Evolutionary conservation across 2,797 vertebrate species (phyloP), one percentile per base, ranked within the genome.

Genomic region (Malacoctenus gilli): DNA sequence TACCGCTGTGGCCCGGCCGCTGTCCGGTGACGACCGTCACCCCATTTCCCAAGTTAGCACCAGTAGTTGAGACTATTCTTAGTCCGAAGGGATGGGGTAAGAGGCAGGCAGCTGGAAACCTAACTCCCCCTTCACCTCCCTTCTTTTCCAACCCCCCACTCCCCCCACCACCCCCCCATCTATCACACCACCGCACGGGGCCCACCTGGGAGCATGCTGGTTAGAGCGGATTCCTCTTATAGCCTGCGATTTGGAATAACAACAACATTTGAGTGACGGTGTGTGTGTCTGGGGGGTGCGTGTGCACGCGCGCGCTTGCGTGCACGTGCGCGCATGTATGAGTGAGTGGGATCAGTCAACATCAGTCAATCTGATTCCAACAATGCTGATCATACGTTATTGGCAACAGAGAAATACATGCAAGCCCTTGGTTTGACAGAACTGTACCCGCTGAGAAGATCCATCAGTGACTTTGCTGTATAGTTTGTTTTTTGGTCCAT

Each of bases 81-180:
- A 89, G 87, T 38, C n/a, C n/a, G 60, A 65, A 91, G 91, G 87
- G 84, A 93, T 93, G 92, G 92, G 92, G 92, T 93, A 93, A 92
- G n/a, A 91, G 86, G 83, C 84, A 71, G 86, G 77, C 83, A 70
- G 80, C 80, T 86, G 85, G 88, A 92, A 91, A 90, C 82, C 85
- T 84, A 85, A 88, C 82, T 16, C 84, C 87, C 85, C 89, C 85
- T 85, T 80, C 83, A 86, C 80, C 87, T 82, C 79, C 80, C 86
- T 85, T n/a, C n/a, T n/a, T n/a, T n/a, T n/a, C n/a, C n/a, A n/a
- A n/a, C n/a, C n/a, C n/a, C n/a, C n/a, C n/a, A n/a, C n/a, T n/a
- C n/a, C n/a, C n/a, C n/a, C n/a, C 73, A 78, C 70, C 66, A 85
- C 75, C 79, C 76, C 83, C 81, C 82, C 74, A 49, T 48, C 59